These are phyloP conservation scores for Orchestes rusci DNA, from an alignment of 2,888 invertebrate genomes.

Conservation along the genomic window DNA sequence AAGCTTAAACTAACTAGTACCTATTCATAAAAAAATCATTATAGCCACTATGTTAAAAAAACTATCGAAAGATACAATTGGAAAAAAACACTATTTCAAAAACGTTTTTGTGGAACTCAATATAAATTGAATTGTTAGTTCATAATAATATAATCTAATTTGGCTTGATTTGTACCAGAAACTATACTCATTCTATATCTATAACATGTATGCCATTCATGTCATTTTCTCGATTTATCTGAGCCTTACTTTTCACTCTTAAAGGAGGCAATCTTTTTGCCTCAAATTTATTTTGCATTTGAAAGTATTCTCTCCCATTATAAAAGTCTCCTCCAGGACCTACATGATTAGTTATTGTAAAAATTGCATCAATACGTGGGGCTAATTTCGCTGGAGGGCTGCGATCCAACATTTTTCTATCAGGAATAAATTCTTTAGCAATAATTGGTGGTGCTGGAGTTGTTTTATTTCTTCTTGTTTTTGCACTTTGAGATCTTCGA, in stretches of 20 bases:
- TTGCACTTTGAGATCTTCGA: constrained; percentile 26
- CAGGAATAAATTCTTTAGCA: constrained; percentile 15
- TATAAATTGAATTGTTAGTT: background rate
- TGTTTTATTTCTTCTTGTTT: constrained; percentile 37
- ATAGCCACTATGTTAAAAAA: too few species aligned
- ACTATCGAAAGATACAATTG: too few species aligned
- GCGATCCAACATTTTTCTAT: background rate
- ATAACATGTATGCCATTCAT: constrained; percentile 18
- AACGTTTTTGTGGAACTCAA: background rate
- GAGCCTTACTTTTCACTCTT: constrained; percentile 11
- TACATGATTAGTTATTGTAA: constrained; percentile 27
- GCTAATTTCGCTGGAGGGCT: constrained; percentile 12
- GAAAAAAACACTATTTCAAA: too few species aligned
- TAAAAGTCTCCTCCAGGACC: constrained; percentile 30
- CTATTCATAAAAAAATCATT: too few species aligned
- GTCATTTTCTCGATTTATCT: constrained; percentile 11
- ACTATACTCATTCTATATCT: constrained; percentile 15
- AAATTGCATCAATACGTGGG: constrained; percentile 28
- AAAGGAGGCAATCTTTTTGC: constrained; percentile 13
- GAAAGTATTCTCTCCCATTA: constrained; percentile 24
- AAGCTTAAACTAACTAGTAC: too few species aligned
- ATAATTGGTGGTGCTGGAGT: constrained; percentile 32
- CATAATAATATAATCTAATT: background rate
- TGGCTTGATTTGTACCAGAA: too few species aligned
- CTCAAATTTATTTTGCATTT: constrained; percentile 22